Evolutionary conservation across 2,888 invertebrate species (phyloP), one percentile per base, ranked within the genome.

Genomic region (Parnassius apollo): DNA sequence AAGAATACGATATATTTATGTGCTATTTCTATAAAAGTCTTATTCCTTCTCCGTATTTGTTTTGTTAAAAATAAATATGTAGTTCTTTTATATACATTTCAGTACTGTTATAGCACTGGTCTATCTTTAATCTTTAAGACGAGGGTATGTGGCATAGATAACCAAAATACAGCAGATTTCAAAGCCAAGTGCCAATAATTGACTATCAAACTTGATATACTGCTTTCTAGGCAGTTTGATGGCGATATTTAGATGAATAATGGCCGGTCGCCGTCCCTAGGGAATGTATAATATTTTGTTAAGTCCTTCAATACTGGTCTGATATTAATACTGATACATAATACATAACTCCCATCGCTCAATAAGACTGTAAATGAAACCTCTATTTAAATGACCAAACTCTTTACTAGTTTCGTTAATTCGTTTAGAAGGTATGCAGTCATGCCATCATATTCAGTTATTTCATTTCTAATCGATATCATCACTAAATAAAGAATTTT

Each of bases 141-240:
- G 68, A 66, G 67, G 66, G 74, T 77, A 81, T 75, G 81, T 74
- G 78, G 76, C 73, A 78, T 70, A 78, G 81, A 85, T 85, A 86
- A 83, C 79, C 82, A 78, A 78, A 75, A 81, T 82, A 81, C 78
- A 81, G 80, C 80, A 79, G 84, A 83, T 85, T 76, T 79, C 71
- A 83, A 83, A 79, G 80, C 85, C 83, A 78, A 88, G 83, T 86
- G 85, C 84, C 85, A 86, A 90, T 90, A 90, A 91, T 89, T 88
- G 88, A 89, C 89, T 87, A 89, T 88, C 88, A 88, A 88, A 88
- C 78, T 86, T 90, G 86, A 90, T 87, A 83, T 87, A 90, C 88
- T 82, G 88, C 80, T 82, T 81, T 84, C 85, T 85, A 75, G 80
- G 81, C 76, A 81, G 80, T 76, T 82, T 83, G 82, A 83, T 82